These are phyloP conservation scores for Nilaparvata lugens DNA, from an alignment of 1,140 invertebrate genomes.

Conservation along the genomic window DNA sequence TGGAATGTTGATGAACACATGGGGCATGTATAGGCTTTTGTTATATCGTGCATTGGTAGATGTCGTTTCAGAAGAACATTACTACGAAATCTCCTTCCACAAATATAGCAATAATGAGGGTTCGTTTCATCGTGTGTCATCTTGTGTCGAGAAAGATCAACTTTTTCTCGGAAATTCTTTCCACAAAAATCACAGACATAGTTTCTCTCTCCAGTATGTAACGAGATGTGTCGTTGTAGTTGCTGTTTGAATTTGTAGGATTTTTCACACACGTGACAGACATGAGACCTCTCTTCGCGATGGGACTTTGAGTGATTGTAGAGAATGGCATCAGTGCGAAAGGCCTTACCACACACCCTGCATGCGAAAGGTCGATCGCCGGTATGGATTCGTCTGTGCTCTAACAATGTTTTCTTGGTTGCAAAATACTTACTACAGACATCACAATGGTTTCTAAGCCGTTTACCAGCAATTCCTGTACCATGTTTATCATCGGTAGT, in stretches of 20 bases:
- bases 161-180: constrained; percentile 45
- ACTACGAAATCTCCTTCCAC: constrained; percentile 24
- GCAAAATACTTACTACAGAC: neutral
- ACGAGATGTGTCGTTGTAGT: constrained; percentile 39
- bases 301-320: constrained; percentile 28
- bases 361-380: constrained; percentile 63
- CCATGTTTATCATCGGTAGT: no score
- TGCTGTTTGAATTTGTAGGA: constrained; percentile 37
- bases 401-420: neutral
- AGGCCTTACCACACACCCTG: constrained; percentile 54
- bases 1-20: no score
- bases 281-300: constrained; percentile 36
- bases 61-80: constrained; percentile 26
- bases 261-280: constrained; percentile 38
- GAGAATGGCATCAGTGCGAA: neutral
- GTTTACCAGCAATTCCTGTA: no score
- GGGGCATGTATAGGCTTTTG: neutral
- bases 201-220: constrained; percentile 40
- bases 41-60: constrained; percentile 16
- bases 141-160: constrained; percentile 41
- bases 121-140: constrained; percentile 43
- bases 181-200: constrained; percentile 42
- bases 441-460: no score
- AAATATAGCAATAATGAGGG: constrained; percentile 45
- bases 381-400: constrained; percentile 46